Evolutionary conservation across 2,797 vertebrate genomes (phyloP), one percentile per base, ranked within the genome.

Genomic region (Synanceia verrucosa): DNA sequence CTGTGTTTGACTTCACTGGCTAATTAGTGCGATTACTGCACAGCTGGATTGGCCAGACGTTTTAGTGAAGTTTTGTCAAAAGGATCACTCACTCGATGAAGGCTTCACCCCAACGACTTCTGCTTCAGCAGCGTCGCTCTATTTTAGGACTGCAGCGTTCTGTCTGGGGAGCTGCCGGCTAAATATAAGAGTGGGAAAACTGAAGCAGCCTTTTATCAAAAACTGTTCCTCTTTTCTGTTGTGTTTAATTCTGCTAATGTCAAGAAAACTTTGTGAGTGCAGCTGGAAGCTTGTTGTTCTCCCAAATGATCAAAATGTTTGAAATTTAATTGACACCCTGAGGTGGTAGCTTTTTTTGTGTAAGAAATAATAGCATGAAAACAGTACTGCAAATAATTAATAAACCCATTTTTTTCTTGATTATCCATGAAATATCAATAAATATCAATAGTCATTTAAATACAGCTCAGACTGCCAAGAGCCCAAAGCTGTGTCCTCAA

Each of bases 11-110:
- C 94, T 91, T 87, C 83, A 83, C 94, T 83, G 94, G 96, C 95
- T 98, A 97, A 98, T 99, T 98, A 98, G 96, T 97, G 92, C 96
- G 96, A 97, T 99, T 98, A 97, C 93, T 95, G 94, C 91, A 86
- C 96, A 96, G 96, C 95, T 96, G 96, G 94, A 90, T 96, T 95
- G 94, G 94, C 93, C 90, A 91, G 96, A 96, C 95, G 86, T 95
- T 96, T 91, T 94, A 91, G 90, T 88, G 91, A n/a, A 89, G 93
- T 92, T 94, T 95, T 95, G 96, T 97, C 96, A 95, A 96, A 97
- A 95, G 96, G 95, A 96, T 97, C 96, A 96, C 92, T 94, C 94
- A 93, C 92, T 92, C 82, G 80, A 89, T 83, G 93, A 94, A 94
- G 95, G 92, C 91, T 93, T 93, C 92, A 89, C 93, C 87, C 89